These are phyloP conservation scores for Ophioderma brevispina DNA, from an alignment of 35 echinoderm and acorn worm species.

Conservation along the genomic window DNA sequence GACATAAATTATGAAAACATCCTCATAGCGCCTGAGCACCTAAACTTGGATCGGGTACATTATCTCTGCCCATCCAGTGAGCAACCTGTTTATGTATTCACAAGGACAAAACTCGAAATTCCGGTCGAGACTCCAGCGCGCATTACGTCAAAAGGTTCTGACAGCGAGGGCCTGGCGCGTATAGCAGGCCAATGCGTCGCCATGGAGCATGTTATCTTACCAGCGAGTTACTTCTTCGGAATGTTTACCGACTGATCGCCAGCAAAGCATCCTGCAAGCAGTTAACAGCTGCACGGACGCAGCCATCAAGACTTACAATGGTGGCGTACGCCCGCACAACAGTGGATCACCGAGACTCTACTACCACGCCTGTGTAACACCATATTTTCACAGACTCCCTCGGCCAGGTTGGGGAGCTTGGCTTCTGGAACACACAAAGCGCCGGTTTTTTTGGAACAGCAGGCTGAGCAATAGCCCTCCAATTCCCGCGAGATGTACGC, in stretches of 20 bases:
- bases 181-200: not conserved
- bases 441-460: no score
- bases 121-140: not conserved
- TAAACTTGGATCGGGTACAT: not conserved
- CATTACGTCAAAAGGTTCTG: not conserved
- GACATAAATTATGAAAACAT: conserved; percentile 7
- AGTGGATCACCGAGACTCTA: no score
- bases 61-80: not conserved
- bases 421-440: no score
- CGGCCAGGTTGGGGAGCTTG: no score
- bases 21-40: not conserved
- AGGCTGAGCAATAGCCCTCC: no score
- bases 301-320: no score
- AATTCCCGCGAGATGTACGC: no score
- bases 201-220: not conserved
- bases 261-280: not conserved
- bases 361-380: no score
- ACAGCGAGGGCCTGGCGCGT: not conserved
- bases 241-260: not conserved
- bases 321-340: no score
- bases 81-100: not conserved
- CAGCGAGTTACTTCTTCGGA: not conserved
- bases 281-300: no score
- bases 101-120: not conserved
- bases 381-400: no score